Conservation (phyloP, 2,113 vertebrate genomes). For the Cyanistes caeruleus region DNA sequence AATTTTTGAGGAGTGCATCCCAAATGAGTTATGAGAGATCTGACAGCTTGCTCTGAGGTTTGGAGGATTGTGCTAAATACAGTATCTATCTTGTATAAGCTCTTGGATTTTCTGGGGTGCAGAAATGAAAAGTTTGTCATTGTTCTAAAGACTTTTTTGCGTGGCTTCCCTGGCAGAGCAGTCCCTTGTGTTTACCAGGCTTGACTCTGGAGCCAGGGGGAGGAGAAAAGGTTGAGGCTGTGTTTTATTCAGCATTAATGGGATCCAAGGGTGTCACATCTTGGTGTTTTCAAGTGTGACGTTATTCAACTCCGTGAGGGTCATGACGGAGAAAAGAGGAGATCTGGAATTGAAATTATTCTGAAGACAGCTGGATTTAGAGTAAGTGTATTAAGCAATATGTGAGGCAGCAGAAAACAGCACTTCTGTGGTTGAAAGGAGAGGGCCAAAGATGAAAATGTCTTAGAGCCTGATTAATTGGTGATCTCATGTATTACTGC, state of each 20-base stretch:
- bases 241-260: background rate
- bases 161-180: background rate
- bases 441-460: background rate
- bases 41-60: background rate
- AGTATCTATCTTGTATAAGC: background rate
- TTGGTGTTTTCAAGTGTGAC: fast-evolving
- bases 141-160: background rate
- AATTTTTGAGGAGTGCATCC: background rate
- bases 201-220: fast-evolving
- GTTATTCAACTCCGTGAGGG: background rate
- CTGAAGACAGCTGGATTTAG: background rate
- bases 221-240: background rate
- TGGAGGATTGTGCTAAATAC: background rate
- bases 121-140: background rate
- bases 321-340: fast-evolving
- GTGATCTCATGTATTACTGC: background rate
- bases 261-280: background rate
- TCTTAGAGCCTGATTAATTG: background rate
- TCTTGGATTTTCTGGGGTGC: background rate
- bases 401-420: background rate
- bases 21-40: background rate
- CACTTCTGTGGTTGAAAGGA: background rate
- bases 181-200: background rate
- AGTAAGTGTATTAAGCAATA: background rate
- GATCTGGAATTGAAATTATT: background rate